Percentiles rank a stretch among this genome's conserved stretches.
Evolutionary conservation across 2,797 vertebrate species (phyloP).

Genomic region (Oreochromis mossambicus): DNA sequence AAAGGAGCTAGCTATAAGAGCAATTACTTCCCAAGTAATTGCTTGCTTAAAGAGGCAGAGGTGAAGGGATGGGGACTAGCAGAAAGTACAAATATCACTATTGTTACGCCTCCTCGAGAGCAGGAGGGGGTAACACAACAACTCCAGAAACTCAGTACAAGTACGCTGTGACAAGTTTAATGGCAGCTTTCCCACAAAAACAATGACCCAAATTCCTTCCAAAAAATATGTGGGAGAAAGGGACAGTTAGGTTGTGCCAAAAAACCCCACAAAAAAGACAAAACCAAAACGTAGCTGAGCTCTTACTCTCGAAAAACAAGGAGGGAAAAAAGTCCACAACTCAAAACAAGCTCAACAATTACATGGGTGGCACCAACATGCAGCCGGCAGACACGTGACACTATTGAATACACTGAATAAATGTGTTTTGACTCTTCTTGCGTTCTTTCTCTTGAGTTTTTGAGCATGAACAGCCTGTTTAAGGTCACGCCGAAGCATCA

Average conservation of each 20-base stretch:
- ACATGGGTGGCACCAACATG: rapidly evolving
- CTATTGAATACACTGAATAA: neutral
- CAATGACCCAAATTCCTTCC: neutral
- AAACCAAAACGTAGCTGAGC: neutral
- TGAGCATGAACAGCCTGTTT: rapidly evolving
- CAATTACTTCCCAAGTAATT: neutral
- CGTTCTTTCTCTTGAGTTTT: neutral
- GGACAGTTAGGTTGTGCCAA: neutral
- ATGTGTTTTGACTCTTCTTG: neutral
- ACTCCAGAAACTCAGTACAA: neutral
- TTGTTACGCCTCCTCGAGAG: rapidly evolving
- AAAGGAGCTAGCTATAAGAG: neutral
- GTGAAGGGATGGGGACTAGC: neutral
- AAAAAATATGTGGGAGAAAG: neutral
- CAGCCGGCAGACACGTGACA: neutral
- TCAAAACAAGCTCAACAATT: neutral
- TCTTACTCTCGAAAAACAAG: rapidly evolving
- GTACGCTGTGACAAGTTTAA: neutral
- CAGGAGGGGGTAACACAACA: neutral
- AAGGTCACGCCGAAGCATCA: neutral
- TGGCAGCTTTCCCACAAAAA: neutral
- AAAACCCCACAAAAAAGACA: rapidly evolving
- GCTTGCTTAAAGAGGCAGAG: neutral
- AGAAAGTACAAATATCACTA: rapidly evolving
- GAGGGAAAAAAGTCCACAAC: neutral